Evolutionary conservation across 2,888 invertebrate species (phyloP), one percentile per base, ranked within the genome.

Genomic region (Stegana nigrithorax): DNA sequence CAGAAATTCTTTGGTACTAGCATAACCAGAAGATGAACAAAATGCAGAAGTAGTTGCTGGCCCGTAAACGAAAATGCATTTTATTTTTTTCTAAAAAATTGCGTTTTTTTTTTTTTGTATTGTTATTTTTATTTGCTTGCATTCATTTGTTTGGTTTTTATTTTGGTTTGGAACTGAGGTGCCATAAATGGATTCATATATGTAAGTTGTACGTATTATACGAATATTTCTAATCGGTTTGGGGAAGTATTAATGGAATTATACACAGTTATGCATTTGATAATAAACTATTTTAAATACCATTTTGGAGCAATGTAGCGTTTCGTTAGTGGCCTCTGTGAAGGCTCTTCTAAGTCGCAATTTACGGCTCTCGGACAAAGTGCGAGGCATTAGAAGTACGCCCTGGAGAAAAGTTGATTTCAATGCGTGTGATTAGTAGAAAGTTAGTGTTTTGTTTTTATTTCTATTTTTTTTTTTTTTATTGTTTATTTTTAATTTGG

Each of bases 281-380:
- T 70, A 61, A 60, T 64, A 66, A 60, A n/a, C 70, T 65, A 39
- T 61, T 39, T 76, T 81, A 81, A 82, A 84, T 91, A 93, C 93
- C 93, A 93, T 93, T 92, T 91, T 92, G 88, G 92, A 93, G 91
- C 92, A 92, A 90, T 90, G 91, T 88, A 93, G 91, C 83, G 93
- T 93, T 88, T 94, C 93, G 86, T 92, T 91, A 86, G 93, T 93
- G 82, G 93, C 93, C 88, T 94, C 93, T 86, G 94, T 95, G 89
- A 93, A 93, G 84, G 95, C 94, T 85, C 94, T 91, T 87, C 94
- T 91, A 87, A 94, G 91, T 84, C 92, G 90, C 85, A 92, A 91
- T 83, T 94, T 91, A 84, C 94, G 92, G 84, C 91, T 91, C 89
- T 94, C 93, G 88, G 94, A 92, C 91, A 94, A 90, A 86, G 93